A percentile compares a stretch with the other conserved stretches of the same genome.
Evolutionary conservation across 2,797 vertebrate species (phyloP).

Genomic region (Sebastolobus altivelis): DNA sequence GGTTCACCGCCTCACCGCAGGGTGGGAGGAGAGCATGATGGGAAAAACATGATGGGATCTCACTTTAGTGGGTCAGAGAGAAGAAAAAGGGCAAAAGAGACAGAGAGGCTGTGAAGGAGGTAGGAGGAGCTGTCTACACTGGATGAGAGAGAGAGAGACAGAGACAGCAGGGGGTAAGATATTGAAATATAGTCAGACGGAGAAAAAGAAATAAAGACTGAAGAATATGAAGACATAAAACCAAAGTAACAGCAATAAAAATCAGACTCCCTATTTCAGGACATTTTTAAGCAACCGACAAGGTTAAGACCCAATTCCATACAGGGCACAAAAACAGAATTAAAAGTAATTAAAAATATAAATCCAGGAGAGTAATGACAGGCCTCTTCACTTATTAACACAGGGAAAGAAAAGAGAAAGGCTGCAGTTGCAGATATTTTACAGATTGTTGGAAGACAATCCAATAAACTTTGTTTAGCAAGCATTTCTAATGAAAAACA

Average conservation of each 20-base stretch:
- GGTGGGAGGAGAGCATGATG: constrained; percentile 81
- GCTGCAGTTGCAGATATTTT: not conserved
- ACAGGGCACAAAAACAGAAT: constrained; percentile 7
- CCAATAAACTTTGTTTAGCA: not conserved
- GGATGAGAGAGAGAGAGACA: constrained; percentile 29
- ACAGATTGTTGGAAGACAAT: not conserved
- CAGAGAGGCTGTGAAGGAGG: constrained; percentile 38
- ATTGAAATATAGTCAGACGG: constrained; percentile 44
- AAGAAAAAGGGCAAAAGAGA: constrained; percentile 44
- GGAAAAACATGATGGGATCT: constrained; percentile 80
- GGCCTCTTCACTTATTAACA: not conserved
- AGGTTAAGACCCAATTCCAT: not conserved
- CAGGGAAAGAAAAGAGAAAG: not conserved
- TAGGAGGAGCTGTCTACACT: constrained; percentile 24
- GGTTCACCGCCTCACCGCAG: constrained; percentile 75
- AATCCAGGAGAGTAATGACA: not conserved
- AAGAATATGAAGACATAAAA: constrained; percentile 57
- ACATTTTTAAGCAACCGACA: constrained; percentile 8
- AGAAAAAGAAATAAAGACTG: constrained; percentile 34
- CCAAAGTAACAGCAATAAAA: constrained; percentile 40
- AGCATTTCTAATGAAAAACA: not conserved
- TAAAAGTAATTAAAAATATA: constrained; percentile 12
- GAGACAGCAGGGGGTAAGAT: constrained; percentile 51
- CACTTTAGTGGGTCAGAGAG: constrained; percentile 65
- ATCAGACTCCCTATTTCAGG: constrained; percentile 31